Conservation (phyloP, 2,888 invertebrate species). For the Phasia obesa region DNA sequence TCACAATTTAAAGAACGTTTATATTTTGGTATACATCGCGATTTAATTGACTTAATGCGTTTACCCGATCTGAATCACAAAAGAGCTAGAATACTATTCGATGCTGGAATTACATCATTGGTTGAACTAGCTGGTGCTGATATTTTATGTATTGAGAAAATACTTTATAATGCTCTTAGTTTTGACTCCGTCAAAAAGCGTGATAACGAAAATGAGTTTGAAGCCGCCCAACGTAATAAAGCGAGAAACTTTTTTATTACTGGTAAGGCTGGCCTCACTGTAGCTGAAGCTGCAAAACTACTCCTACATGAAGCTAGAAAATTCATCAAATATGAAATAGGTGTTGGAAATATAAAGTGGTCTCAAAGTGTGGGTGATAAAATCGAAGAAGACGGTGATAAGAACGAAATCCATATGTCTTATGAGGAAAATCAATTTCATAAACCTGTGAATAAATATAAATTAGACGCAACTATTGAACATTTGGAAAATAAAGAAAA, state of each 20-base stretch:
- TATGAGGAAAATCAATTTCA: constrained; percentile 64
- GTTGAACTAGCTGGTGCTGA: constrained; percentile 90
- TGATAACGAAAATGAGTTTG: constrained; percentile 87
- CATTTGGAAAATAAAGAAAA: constrained; percentile 10
- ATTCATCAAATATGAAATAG: constrained; percentile 88
- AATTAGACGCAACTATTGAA: neutral
- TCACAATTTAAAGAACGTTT: constrained; percentile 96
- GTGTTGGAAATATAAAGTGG: constrained; percentile 88
- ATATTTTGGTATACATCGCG: constrained; percentile 96
- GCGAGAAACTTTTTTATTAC: constrained; percentile 90
- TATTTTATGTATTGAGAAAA: constrained; percentile 87
- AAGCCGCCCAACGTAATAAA: constrained; percentile 86
- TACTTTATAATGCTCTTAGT: constrained; percentile 90
- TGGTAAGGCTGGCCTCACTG: constrained; percentile 90
- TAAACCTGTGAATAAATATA: neutral
- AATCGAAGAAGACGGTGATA: neutral
- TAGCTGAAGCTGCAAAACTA: constrained; percentile 90
- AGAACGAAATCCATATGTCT: constrained; percentile 72
- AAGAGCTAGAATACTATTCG: constrained; percentile 91
- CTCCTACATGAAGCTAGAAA: constrained; percentile 91
- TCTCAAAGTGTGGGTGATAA: constrained; percentile 69
- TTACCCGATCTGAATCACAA: constrained; percentile 91
- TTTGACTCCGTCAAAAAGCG: constrained; percentile 92
- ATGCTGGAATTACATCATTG: constrained; percentile 90
- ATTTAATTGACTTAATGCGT: constrained; percentile 95